phyloP scores from a whole-genome alignment of 2,797 vertebrate genomes.

The Epinephelus awoara region DNA sequence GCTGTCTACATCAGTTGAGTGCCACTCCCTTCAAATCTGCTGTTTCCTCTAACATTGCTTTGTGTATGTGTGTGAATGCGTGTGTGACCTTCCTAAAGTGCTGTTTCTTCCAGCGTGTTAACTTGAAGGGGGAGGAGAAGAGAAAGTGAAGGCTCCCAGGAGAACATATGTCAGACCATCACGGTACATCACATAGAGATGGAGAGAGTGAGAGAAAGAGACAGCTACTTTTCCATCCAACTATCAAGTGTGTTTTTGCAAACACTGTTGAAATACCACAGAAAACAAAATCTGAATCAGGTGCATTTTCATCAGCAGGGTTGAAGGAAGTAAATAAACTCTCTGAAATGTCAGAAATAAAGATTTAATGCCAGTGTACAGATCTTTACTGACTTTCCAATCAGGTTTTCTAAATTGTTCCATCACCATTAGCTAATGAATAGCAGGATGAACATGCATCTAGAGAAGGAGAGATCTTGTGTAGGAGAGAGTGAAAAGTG shows the following conservation, averaged over 20 bases:
- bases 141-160: slow-evolving; percentile 42
- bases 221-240: background rate
- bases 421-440: background rate
- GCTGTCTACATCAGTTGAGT: slow-evolving; percentile 34
- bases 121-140: slow-evolving; percentile 23
- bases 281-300: slow-evolving; percentile 1
- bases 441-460: background rate
- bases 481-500: slow-evolving; percentile 1
- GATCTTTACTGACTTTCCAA: background rate
- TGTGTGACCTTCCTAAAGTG: slow-evolving; percentile 61
- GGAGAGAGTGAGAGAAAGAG: slow-evolving; percentile 1
- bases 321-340: background rate
- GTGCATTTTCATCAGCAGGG: background rate
- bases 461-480: background rate
- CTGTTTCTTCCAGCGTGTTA: slow-evolving; percentile 51
- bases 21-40: slow-evolving; percentile 42
- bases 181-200: slow-evolving; percentile 16
- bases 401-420: background rate
- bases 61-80: background rate
- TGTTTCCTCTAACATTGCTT: slow-evolving; percentile 1
- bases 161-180: slow-evolving; percentile 46
- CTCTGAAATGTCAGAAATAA: background rate
- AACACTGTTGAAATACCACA: slow-evolving; percentile 6
- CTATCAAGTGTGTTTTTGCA: background rate
- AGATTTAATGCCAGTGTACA: background rate